Base-by-base conservation (phyloP, 2,888 invertebrate genomes). In the Lissocephala sabroskyi region DNA sequence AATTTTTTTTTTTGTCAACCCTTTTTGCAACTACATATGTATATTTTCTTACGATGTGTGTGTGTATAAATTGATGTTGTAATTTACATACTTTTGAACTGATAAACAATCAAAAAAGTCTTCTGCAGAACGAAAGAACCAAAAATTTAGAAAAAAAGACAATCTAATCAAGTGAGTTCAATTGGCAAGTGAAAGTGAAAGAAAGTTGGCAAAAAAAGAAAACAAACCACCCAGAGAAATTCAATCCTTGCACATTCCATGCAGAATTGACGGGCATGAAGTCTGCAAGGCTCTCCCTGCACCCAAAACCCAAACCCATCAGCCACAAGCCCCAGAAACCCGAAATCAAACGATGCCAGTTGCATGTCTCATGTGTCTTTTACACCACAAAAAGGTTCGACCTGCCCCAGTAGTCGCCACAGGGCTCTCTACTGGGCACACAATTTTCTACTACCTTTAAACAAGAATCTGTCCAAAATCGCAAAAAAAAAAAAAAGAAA, bases 401-500 rank as follows among this genome's bases (percentile, higher is more conserved):
- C 65, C 59, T 59, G 59, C 60, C 62, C 49, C 61, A 65, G 77
- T 65, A 66, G 65, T 50, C 52, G n/a, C 49, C 33, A n/a, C 10
- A 9, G 17, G 55, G 45, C 48, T n/a, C n/a, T 64, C 80, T 78
- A 80, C 73, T 78, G 74, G 74, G 65, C 62, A 52, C 59, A 68
- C 56, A 55, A 67, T 78, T 81, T 81, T 81, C 80, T 81, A 81
- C 76, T 81, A 82, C 80, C 65, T 82, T 80, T 75, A 82, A 81
- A 81, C 80, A 81, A 82, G 80, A 81, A 81, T 81, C 80, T 82
- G 80, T 81, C 80, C 80, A 81, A 81, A 81, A 82, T 65, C 54
- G 47, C 53, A 49, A 46, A 42, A 37, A 23, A 18, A 17, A 23
- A 46, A 45, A 32, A 35, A 14, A 18, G 18, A 33, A 13, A 26